Conservation (phyloP, 2,113 vertebrate species). For the Onychostoma macrolepis region DNA sequence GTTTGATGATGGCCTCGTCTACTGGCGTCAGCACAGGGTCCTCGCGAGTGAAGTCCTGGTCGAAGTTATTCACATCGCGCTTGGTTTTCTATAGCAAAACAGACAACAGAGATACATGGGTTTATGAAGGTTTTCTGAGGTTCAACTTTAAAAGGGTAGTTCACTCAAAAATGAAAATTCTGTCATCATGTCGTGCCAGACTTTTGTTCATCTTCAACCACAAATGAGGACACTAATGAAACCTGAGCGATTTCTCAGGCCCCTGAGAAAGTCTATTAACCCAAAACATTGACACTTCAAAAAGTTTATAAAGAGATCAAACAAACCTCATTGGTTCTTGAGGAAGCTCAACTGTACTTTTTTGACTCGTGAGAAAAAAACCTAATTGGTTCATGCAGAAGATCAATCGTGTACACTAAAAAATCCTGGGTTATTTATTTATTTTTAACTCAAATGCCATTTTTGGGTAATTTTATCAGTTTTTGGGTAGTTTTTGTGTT, state of each 20-base stretch:
- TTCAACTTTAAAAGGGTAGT: not conserved
- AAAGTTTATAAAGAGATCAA: not conserved
- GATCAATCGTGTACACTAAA: no score
- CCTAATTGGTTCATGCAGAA: not conserved
- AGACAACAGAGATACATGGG: slow-evolving; percentile 17
- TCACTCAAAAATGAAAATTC: not conserved
- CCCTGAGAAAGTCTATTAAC: not conserved
- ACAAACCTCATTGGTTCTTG: not conserved
- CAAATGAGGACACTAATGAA: not conserved
- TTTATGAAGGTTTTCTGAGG: slow-evolving; percentile 3
- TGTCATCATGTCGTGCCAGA: not conserved
- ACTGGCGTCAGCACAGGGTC: slow-evolving; percentile 94
- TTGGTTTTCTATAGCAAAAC: slow-evolving; percentile 89
- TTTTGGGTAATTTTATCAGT: no score
- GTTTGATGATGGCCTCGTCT: slow-evolving; percentile 95
- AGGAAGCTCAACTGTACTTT: not conserved
- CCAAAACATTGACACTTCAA: not conserved
- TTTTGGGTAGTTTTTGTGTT: no score
- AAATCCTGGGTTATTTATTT: no score
- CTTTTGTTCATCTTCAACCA: not conserved
- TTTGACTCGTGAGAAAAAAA: not conserved
- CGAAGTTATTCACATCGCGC: slow-evolving; percentile 99
- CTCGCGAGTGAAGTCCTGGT: slow-evolving; percentile 99
- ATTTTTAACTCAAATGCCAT: no score
- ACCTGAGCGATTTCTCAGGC: not conserved